Evolutionary conservation across 2,888 invertebrate species (phyloP), one percentile per base, ranked within the genome.

Genomic region (Drepana falcataria): DNA sequence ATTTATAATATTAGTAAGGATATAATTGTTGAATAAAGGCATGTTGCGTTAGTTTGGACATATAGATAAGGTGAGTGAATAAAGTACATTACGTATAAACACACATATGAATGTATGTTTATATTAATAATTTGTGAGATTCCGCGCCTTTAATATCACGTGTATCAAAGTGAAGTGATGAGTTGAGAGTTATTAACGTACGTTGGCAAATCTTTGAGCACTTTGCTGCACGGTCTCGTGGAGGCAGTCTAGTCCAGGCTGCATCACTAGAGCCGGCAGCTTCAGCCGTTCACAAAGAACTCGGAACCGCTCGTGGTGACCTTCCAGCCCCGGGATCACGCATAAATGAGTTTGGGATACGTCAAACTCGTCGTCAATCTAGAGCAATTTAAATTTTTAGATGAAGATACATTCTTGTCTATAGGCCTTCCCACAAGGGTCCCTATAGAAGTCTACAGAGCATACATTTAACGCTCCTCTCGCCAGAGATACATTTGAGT

Each of bases 241-340:
- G 0, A 62, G 65, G 2, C 55, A 47, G 48, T 80, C 78, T 0
- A 77, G 63, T 0, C 80, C 78, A 0, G 77, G 75, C 53, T 82
- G 81, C 47, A 83, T 60, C 0, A 74, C 70, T 2, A 77, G 52
- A 0, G 80, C 75, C 0, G 71, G 69, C 6, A 82, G 35, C 54
- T 80, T 81, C 3, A 83, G 66, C 2, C 76, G 64, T 53, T 77
- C 73, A 35, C 77, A 76, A 34, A 81, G 41, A 7, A 53, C 48
- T 4, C 63, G 58, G 61, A 81, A 83, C 35, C 71, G 64, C 4
- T 59, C 58, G 47, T 75, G 67, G 48, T 78, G 73, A 0, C 82
- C 81, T 54, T 83, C 83, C 40, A 83, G 48, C 1, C 83, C 83
- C 3, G 83, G 81, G 34, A 82, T 56, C 35, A 81, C 65, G 55